Base-by-base conservation (phyloP, 2,797 vertebrate species). In the Pangasius sanitwongsei region DNA sequence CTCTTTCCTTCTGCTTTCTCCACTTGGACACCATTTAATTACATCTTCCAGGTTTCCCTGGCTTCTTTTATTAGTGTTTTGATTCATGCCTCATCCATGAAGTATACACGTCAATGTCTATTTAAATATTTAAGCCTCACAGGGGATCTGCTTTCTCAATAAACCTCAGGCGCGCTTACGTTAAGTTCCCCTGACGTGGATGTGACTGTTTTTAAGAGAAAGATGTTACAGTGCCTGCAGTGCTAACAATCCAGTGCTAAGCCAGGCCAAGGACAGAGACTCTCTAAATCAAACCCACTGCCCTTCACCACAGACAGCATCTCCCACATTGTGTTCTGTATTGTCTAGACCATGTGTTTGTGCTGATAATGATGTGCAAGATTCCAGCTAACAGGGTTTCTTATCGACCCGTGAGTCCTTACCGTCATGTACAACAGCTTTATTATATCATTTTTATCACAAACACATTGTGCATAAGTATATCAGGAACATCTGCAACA, bases 11-110 rank as follows among this genome's bases (percentile, higher is more conserved):
- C 25, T 69, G 55, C 57, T 53, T 75, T 77, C 48, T 75, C 63
- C 37, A 53, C 89, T 88, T 88, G 87, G 85, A 80, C 81, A 87
- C 59, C 83, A 86, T 70, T 87, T 61, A 89, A 87, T 90, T 89
- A 88, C 77, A 81, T 59, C 86, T 90, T 90, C 83, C 85, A 86
- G 78, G 74, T 88, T 90, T 86, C 81, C 85, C 77, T 61, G 83
- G 37, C 88, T 89, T 86, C 57, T 89, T 92, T 92, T 89, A 89
- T 87, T 90, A 44, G 57, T 70, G 88, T 91, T 91, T 87, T 91
- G 84, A 93, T 90, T 87, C 55, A 91, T 85, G 77, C 37, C 67
- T 61, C 63, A 86, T 89, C 91, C 53, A 75, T 93, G 86, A 85
- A 44, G 88, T 89, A 84, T 87, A 89, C 57, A 81, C 75, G 57